Evolutionary conservation across 2,113 vertebrate genomes (phyloP).

Genomic region (Telmatochromis sp.): DNA sequence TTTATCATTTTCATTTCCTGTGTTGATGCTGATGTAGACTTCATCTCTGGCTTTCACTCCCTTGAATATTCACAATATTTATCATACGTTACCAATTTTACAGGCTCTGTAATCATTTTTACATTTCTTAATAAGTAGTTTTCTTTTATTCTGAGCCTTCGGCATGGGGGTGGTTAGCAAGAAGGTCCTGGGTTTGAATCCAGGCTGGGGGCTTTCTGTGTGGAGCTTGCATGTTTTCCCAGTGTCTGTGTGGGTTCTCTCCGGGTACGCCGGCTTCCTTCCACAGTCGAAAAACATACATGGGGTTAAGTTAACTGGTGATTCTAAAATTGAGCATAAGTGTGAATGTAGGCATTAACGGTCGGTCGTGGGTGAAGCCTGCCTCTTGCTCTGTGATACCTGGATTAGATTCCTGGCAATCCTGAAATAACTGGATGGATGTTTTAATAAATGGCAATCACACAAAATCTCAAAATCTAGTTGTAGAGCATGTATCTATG

Average conservation of each 20-base stretch:
- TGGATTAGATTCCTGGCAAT: neutral
- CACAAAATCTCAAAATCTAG: neutral
- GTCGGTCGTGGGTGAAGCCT: neutral
- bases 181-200: neutral
- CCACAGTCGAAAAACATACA: neutral
- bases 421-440: neutral
- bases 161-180: neutral
- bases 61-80: neutral
- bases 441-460: neutral
- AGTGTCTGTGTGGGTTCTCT: neutral
- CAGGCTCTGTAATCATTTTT: neutral
- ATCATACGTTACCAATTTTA: neutral
- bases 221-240: neutral
- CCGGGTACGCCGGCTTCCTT: neutral
- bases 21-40: neutral
- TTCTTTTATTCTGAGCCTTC: neutral
- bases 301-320: neutral
- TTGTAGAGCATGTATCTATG: neutral
- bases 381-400: neutral
- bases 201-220: neutral
- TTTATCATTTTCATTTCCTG: neutral
- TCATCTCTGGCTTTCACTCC: neutral
- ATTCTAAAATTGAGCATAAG: neutral
- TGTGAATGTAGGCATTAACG: neutral
- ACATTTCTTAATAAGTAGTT: neutral